Conservation (phyloP, 2,888 invertebrate genomes). For the Pycnomerus fuliginosus region DNA sequence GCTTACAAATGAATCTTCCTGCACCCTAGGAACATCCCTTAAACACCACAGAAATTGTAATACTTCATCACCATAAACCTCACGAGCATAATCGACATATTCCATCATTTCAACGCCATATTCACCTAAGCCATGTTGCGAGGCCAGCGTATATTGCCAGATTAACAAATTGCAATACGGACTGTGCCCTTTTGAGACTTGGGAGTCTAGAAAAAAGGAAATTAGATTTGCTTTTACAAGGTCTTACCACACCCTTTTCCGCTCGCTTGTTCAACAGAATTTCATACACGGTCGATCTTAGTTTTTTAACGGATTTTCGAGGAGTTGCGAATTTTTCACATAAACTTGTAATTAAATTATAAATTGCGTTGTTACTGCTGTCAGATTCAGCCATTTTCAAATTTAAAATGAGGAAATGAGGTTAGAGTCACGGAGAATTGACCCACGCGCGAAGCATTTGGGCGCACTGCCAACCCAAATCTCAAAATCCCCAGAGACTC, state of each 20-base stretch:
- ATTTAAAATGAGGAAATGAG: too few species aligned
- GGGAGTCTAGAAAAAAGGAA: slow-evolving; percentile 26
- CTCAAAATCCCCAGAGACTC: too few species aligned
- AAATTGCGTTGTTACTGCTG: too few species aligned
- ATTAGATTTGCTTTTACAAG: neutral
- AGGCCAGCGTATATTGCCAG: slow-evolving; percentile 44
- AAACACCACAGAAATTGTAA: slow-evolving; percentile 37
- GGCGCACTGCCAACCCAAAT: too few species aligned
- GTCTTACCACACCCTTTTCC: neutral
- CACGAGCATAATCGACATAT: slow-evolving; percentile 31
- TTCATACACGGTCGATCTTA: slow-evolving; percentile 43
- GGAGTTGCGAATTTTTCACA: slow-evolving; percentile 41
- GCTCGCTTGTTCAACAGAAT: slow-evolving; percentile 34
- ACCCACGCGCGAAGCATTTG: too few species aligned
- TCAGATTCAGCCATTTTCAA: too few species aligned
- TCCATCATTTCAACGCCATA: slow-evolving; percentile 37
- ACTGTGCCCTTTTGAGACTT: slow-evolving; percentile 38
- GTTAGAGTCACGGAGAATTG: too few species aligned
- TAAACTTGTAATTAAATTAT: slow-evolving; percentile 43
- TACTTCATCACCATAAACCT: slow-evolving; percentile 30
- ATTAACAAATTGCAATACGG: slow-evolving; percentile 42
- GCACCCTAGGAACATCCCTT: slow-evolving; percentile 34
- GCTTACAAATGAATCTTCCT: slow-evolving; percentile 22
- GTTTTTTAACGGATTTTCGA: slow-evolving; percentile 32
- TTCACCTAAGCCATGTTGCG: slow-evolving; percentile 37